Conservation (phyloP, 2,888 invertebrate genomes). For the Agrochola lota region DNA sequence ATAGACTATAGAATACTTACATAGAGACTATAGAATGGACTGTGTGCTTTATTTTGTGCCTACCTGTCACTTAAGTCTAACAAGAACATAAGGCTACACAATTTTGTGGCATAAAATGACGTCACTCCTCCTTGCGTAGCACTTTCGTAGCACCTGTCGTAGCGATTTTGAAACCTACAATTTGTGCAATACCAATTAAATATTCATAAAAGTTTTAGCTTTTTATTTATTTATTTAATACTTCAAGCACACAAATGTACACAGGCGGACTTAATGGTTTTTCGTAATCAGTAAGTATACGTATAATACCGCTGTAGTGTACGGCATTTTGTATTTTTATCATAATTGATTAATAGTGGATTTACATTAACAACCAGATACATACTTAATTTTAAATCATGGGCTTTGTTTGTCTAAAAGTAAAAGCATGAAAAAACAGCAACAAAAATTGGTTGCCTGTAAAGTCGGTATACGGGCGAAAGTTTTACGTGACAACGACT, state of each 20-base stretch:
- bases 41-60: conserved; percentile 1
- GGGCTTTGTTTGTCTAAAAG: neutral
- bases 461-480: too few relatives aligned
- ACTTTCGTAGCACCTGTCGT: neutral
- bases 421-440: neutral
- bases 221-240: neutral
- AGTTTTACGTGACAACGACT: too few relatives aligned
- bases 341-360: neutral
- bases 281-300: neutral
- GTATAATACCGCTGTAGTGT: neutral
- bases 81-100: too few relatives aligned
- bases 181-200: neutral
- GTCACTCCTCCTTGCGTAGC: neutral
- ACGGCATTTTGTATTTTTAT: neutral
- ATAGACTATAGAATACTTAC: conserved; percentile 64
- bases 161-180: neutral
- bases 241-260: too few relatives aligned
- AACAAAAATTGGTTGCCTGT: too few relatives aligned
- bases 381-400: neutral
- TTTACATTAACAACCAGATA: neutral
- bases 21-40: neutral
- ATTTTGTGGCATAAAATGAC: neutral
- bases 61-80: neutral
- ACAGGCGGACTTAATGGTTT: too few relatives aligned
- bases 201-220: neutral